phyloP scores from a whole-genome alignment of 2,113 vertebrate genomes.

The Varanus salvator region DNA sequence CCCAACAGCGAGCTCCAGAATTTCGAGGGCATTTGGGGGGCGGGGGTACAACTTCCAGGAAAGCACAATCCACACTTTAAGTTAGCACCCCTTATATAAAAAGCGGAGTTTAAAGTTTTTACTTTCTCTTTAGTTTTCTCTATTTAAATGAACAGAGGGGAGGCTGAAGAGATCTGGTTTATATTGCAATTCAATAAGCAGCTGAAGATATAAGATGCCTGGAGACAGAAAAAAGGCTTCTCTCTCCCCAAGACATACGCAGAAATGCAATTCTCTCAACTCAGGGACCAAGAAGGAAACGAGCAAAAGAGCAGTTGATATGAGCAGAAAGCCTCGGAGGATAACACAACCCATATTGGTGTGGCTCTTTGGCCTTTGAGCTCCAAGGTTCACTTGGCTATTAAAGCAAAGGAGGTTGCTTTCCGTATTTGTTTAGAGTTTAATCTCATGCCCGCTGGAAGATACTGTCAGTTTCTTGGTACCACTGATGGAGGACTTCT shows the following conservation, averaged over 20 bases:
- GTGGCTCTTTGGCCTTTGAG: neutral
- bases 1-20: neutral
- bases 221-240: neutral
- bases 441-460: neutral
- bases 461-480: neutral
- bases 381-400: neutral
- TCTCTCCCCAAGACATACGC: neutral
- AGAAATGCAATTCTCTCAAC: constrained; percentile 2
- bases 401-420: constrained; percentile 2
- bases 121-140: neutral
- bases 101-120: neutral
- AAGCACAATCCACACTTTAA: neutral
- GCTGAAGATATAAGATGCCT: neutral
- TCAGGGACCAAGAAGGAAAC: neutral
- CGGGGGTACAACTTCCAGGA: neutral
- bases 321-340: neutral
- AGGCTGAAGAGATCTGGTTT: neutral
- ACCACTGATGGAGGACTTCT: neutral
- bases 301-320: constrained; percentile 1
- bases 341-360: neutral
- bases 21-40: neutral
- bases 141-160: neutral
- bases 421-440: neutral
- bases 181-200: neutral
- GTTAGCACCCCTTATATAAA: neutral